Evolutionary conservation across 2,888 invertebrate genomes (phyloP), one percentile per base, ranked within the genome.

Genomic region (Malacosoma neustria): DNA sequence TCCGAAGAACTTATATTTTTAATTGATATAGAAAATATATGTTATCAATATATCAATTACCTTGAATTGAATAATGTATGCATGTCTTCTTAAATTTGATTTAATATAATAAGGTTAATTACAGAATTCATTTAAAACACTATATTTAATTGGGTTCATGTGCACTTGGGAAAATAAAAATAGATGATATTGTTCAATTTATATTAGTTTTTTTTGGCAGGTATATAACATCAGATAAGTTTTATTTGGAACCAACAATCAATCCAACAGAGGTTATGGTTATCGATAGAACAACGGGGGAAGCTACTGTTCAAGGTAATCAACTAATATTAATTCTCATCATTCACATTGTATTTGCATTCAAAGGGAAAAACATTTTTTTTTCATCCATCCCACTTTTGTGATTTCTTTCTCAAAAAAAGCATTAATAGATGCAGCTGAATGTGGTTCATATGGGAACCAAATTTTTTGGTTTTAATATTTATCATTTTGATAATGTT

Each of bases 161-260:
- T n/a, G n/a, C n/a, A n/a, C n/a, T n/a, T n/a, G n/a, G n/a, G n/a
- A n/a, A n/a, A n/a, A n/a, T n/a, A n/a, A n/a, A n/a, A n/a, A n/a
- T n/a, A n/a, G n/a, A 1, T 11, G 1, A 3, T 5, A 11, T 11
- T 11, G 7, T 11, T 3, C 5, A 31, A 11, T 32, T 34, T 1
- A 11, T 13, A n/a, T n/a, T n/a, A n/a, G n/a, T n/a, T n/a, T n/a
- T n/a, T 15, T 7, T 15, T 14, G 86, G 40, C 59, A 95, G 94
- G 53, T 95, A 95, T 57, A 91, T 91, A 47, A 95, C 96, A n/a
- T 90, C 93, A 35, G 97, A 97, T 57, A 94, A 93, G 70, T 96
- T 97, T 74, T 94, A 92, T 61, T 88, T 97, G 50, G 95, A 96
- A 73, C 94, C 97, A 9, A 90, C 91, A 45, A 88, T 89, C 34